Evolutionary conservation across 2,888 invertebrate genomes (phyloP).

Genomic region (Eretmocerus hayati): DNA sequence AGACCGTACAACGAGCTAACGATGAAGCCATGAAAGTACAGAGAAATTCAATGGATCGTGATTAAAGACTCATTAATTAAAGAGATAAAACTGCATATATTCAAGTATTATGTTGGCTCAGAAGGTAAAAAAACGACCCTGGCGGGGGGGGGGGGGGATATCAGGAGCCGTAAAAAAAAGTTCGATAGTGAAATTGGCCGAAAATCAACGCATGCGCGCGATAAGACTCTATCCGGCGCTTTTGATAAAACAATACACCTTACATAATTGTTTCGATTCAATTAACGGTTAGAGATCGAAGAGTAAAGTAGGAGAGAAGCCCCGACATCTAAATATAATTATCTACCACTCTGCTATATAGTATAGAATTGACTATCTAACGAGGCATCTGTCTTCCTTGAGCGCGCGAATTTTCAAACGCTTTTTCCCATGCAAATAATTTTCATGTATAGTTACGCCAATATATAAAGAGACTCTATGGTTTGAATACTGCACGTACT

Average conservation of each 20-base stretch:
- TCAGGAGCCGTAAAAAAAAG: conserved; percentile 1
- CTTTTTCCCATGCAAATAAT: conserved; percentile 2
- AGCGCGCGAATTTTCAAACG: conserved; percentile 2
- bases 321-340: too few species aligned
- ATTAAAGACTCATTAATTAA: conserved; percentile 3
- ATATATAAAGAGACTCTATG: too few species aligned
- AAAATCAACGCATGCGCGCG: conserved; percentile 5
- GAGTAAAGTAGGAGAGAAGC: too few species aligned
- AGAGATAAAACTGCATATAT: not conserved
- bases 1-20: too few species aligned
- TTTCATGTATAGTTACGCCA: too few species aligned
- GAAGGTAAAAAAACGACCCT: too few species aligned
- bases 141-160: too few species aligned
- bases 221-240: conserved; percentile 9
- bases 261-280: conserved; percentile 4
- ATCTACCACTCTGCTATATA: too few species aligned
- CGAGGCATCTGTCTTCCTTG: not conserved
- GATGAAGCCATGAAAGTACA: not conserved
- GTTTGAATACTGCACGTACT: conserved; percentile 13
- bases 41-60: not conserved
- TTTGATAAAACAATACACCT: conserved; percentile 13
- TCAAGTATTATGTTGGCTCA: not conserved
- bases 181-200: conserved; percentile 8
- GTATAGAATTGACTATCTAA: not conserved
- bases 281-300: not conserved